Evolutionary conservation across 35 echinoderm and acorn worm species (phyloP).

Genomic region (Acanthaster planci): DNA sequence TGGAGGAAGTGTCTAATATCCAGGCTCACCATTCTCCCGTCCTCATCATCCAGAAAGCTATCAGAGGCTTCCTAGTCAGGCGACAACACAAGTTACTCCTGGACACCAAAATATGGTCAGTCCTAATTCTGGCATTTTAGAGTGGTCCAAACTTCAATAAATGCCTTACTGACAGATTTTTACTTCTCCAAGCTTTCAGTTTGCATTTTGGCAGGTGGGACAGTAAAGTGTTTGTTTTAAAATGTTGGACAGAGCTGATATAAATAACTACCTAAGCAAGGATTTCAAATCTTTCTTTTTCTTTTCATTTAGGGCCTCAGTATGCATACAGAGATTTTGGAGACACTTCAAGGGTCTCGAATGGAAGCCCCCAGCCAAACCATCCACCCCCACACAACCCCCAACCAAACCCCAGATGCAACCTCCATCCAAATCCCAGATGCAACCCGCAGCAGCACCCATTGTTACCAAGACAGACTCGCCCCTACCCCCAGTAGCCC

Average conservation of each 20-base stretch:
- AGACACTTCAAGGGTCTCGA: constrained; percentile 73
- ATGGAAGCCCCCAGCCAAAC: constrained; percentile 42
- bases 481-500: constrained; percentile 26
- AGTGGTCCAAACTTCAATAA: no score
- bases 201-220: no score
- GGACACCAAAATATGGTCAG: constrained; percentile 81
- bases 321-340: constrained; percentile 83
- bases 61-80: constrained; percentile 66
- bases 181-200: no score
- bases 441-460: background rate
- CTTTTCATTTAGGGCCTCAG: constrained; percentile 64
- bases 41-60: constrained; percentile 89
- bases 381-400: constrained; percentile 22
- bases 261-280: no score
- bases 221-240: no score
- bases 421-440: background rate
- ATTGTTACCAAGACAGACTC: background rate
- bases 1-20: constrained; percentile 60
- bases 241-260: no score
- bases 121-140: background rate
- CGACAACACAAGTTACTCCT: constrained; percentile 41
- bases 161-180: no score
- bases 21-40: constrained; percentile 83
- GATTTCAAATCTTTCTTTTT: no score
- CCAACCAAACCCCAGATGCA: constrained; percentile 14